A percentile compares a stretch with the other conserved stretches of the same genome.
Evolutionary conservation across 2,113 vertebrate species (phyloP).

Genomic region (Brachionichthys hirsutus): DNA sequence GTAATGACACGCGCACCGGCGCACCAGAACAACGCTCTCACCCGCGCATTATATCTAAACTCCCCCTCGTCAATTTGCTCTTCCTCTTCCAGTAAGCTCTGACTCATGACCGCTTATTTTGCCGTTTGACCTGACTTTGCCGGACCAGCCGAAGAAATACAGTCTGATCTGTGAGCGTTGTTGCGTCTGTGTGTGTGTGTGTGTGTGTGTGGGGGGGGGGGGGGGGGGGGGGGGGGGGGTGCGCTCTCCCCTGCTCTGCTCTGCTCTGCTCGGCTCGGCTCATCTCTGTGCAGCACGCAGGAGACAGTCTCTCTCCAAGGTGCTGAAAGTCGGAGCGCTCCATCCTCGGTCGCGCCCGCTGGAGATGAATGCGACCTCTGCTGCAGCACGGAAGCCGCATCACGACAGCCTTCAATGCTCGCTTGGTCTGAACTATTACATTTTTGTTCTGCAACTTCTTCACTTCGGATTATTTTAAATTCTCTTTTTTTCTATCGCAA

Average conservation of each 20-base stretch:
- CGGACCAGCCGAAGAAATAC: constrained; percentile 4
- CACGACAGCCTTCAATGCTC: constrained; percentile 20
- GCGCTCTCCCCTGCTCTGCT: constrained; percentile 17
- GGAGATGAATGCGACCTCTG: constrained; percentile 35
- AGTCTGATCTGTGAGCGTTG: constrained; percentile 32
- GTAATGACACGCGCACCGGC: constrained; percentile 9
- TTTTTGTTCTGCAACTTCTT: constrained; percentile 40
- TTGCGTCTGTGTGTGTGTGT: constrained; percentile 53
- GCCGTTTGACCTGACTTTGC: constrained; percentile 3
- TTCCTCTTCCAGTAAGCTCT: constrained; percentile 20
- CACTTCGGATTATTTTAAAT: constrained; percentile 40
- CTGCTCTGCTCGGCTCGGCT: constrained; percentile 32
- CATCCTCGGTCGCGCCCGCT: constrained; percentile 33
- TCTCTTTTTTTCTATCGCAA: constrained; percentile 16
- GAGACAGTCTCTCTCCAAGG: constrained; percentile 68
- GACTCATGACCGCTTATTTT: constrained; percentile 20
- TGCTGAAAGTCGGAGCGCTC: constrained; percentile 68
- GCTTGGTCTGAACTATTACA: constrained; percentile 4
- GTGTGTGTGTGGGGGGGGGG: constrained; percentile 16
- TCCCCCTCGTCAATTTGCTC: constrained; percentile 17
- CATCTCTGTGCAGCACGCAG: constrained; percentile 55
- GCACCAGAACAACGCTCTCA: not conserved
- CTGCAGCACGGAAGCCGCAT: constrained; percentile 2
- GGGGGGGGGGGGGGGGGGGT: not conserved
- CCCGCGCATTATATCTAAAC: not conserved